Evolutionary conservation across 2,888 invertebrate species (phyloP), one percentile per base, ranked within the genome.

Genomic region (Trilocha varians): DNA sequence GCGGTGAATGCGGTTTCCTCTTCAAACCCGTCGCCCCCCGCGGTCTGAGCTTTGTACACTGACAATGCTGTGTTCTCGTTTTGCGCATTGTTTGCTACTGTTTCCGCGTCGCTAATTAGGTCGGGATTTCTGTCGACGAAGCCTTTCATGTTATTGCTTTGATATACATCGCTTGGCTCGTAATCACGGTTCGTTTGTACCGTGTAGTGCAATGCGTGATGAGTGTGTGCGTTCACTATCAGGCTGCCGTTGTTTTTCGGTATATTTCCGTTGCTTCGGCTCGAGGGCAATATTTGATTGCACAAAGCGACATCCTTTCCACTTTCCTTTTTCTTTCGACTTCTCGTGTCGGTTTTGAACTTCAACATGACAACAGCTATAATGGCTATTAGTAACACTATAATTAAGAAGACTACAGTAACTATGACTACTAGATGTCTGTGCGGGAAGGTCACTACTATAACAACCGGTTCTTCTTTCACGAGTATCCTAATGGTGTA

Each of bases 401-500:
- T 87, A 40, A 92, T 88, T 38, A 90, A 86, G 47, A 89, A 88
- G 38, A 90, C 88, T 50, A 90, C 88, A 16, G 91, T 89, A 37
- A 91, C 88, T 52, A 92, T 89, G 39, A 92, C 89, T 47, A 92
- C 87, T 65, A 92, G 86, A 59, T 91, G 91, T 67, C 92, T 90
- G 47, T 90, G 88, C 0, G 91, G 90, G 71, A 92, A 90, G 38
- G 89, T 88, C 32, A 90, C 89, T 51, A 91, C 88, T 44, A 90
- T 89, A 6, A 90, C 89, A 16, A 91, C 87, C 11, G 91, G 91
- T 47, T 91, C 91, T 61, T 92, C 91, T 65, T 91, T 92, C 41
- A 92, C 87, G 49, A 93, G 87, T 38, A 94, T 90, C 49, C 90
- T 87, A 51, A 96, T 87, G 1, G 96, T 95, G 57, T 94, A 93